Conservation (phyloP, 2,797 vertebrate species). For the Zalophus californianus region DNA sequence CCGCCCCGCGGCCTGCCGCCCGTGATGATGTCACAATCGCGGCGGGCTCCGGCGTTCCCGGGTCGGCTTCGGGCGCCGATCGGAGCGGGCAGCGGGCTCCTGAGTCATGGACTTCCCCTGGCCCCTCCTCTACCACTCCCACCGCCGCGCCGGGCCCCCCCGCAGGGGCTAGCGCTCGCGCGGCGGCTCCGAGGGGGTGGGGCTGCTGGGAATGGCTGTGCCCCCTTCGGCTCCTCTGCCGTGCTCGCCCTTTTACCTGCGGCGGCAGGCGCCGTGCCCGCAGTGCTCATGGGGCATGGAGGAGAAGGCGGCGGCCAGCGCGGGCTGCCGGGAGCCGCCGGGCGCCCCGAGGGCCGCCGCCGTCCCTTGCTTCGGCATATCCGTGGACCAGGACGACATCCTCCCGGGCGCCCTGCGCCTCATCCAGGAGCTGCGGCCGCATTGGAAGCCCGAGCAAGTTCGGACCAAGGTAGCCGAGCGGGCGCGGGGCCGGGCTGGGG, state of each 20-base stretch:
- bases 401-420: slow-evolving; percentile 93
- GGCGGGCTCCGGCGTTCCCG: slow-evolving; percentile 55
- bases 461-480: slow-evolving; percentile 92
- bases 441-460: slow-evolving; percentile 91
- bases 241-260: slow-evolving; percentile 77
- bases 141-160: slow-evolving; percentile 68
- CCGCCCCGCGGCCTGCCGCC: slow-evolving; percentile 1
- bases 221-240: slow-evolving; percentile 74
- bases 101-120: slow-evolving; percentile 84
- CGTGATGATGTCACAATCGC: slow-evolving; percentile 81
- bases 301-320: slow-evolving; percentile 73
- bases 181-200: slow-evolving; percentile 80
- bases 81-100: slow-evolving; percentile 50
- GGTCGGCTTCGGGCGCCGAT: slow-evolving; percentile 32
- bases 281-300: slow-evolving; percentile 84
- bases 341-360: slow-evolving; percentile 85
- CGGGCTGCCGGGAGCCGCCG: slow-evolving; percentile 87
- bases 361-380: slow-evolving; percentile 90
- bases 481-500: slow-evolving; percentile 25
- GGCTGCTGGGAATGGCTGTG: slow-evolving; percentile 79
- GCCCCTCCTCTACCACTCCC: slow-evolving; percentile 78
- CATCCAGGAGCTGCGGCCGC: slow-evolving; percentile 94
- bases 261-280: slow-evolving; percentile 75
- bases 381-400: slow-evolving; percentile 93
- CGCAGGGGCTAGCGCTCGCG: slow-evolving; percentile 71